phyloP scores from a whole-genome alignment of 2,888 invertebrate species.

The Sphinx pinastri region DNA sequence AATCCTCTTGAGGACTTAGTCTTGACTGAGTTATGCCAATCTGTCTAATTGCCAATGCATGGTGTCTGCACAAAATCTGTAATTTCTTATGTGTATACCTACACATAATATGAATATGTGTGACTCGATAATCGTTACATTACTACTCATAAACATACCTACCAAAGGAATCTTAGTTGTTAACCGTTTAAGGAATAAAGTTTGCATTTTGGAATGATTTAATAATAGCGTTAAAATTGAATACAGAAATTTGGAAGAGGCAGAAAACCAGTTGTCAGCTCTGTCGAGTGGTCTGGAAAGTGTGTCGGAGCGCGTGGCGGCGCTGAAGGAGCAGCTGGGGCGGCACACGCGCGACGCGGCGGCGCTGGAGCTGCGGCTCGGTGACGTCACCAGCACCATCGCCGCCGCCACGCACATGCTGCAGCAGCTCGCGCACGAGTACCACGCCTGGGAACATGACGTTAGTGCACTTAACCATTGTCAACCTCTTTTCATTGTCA shows the following conservation, averaged over 20 bases:
- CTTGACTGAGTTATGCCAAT: too few species aligned
- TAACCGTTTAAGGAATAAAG: too few species aligned
- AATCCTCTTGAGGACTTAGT: too few species aligned
- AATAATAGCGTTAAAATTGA: background rate
- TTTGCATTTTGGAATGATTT: too few species aligned
- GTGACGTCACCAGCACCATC: conserved; percentile 91
- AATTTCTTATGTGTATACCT: too few species aligned
- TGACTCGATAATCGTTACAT: too few species aligned
- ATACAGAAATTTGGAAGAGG: conserved; percentile 88
- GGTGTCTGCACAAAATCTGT: too few species aligned
- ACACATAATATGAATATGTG: too few species aligned
- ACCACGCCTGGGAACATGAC: conserved; percentile 90
- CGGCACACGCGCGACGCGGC: conserved; percentile 97
- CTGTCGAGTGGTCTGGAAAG: conserved; percentile 90
- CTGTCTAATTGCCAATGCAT: too few species aligned
- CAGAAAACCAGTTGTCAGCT: conserved; percentile 92
- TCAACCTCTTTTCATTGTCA: too few species aligned
- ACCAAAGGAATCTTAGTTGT: too few species aligned
- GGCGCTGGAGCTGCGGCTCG: conserved; percentile 92
- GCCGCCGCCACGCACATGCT: conserved; percentile 89
- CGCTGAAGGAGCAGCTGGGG: conserved; percentile 90
- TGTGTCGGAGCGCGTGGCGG: conserved; percentile 92
- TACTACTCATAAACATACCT: too few species aligned
- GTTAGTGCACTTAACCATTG: conserved; percentile 54
- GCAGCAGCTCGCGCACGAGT: conserved; percentile 94